Conservation (phyloP, 2,113 vertebrate species). For the Xiphorhynchus elegans region DNA sequence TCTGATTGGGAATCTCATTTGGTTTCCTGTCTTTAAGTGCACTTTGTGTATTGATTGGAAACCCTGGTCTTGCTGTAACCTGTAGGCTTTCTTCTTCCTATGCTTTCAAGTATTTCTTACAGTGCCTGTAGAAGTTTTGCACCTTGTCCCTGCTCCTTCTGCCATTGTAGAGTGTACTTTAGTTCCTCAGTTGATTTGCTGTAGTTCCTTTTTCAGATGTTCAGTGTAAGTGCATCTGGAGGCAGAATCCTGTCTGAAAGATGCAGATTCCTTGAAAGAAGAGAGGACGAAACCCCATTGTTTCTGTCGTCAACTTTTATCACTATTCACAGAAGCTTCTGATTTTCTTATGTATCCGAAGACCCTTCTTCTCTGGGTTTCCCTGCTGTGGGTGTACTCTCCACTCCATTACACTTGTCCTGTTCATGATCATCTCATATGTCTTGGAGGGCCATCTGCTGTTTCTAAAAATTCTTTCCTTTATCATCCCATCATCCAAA, state of each 20-base stretch:
- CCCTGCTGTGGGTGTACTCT: not conserved
- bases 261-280: not conserved
- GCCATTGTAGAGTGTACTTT: not conserved
- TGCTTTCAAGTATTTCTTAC: not conserved
- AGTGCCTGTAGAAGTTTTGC: not conserved
- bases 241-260: not conserved
- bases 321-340: not conserved
- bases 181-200: not conserved
- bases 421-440: not conserved
- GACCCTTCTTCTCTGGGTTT: not conserved
- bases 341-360: not conserved
- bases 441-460: not conserved
- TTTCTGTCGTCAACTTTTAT: not conserved
- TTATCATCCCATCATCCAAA: not conserved
- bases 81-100: not conserved
- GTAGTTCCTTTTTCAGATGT: not conserved
- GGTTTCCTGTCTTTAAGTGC: not conserved
- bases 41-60: not conserved
- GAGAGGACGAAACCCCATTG: not conserved
- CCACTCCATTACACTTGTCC: not conserved
- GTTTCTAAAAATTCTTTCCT: not conserved
- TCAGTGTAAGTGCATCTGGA: not conserved
- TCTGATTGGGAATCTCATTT: not conserved
- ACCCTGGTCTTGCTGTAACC: not conserved
- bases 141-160: not conserved